Evolutionary conservation across 2,888 invertebrate genomes (phyloP).

Genomic region (Chrysolina haemoptera): DNA sequence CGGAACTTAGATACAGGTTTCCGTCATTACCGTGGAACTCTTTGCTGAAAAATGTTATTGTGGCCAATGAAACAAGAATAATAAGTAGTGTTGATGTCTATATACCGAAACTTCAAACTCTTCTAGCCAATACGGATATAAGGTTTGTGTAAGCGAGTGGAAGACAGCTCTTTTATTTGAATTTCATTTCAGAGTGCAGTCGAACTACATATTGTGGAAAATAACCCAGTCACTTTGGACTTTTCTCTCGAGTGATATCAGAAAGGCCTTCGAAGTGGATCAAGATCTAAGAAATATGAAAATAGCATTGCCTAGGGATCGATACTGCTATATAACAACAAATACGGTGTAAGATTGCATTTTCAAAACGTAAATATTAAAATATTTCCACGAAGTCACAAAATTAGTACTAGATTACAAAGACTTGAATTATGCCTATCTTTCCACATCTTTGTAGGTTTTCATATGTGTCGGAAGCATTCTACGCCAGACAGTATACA

Average conservation of each 20-base stretch:
- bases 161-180: background rate
- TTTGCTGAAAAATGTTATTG: constrained; percentile 35
- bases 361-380: background rate
- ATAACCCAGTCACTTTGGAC: constrained; percentile 45
- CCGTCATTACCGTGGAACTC: constrained; percentile 42
- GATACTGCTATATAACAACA: constrained; percentile 53
- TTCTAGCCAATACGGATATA: constrained; percentile 44
- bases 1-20: constrained; percentile 31
- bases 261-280: constrained; percentile 48
- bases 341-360: constrained; percentile 50
- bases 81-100: constrained; percentile 34
- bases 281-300: constrained; percentile 26
- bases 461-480: constrained; percentile 50
- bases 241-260: constrained; percentile 47
- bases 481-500: constrained; percentile 47
- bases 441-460: constrained; percentile 34
- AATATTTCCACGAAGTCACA: too few species aligned
- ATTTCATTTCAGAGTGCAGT: constrained; percentile 43
- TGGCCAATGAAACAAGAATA: constrained; percentile 39
- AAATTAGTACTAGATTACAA: too few species aligned
- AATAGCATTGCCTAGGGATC: constrained; percentile 35
- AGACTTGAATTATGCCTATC: background rate
- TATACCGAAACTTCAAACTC: constrained; percentile 42
- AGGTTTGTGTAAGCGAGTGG: constrained; percentile 33
- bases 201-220: constrained; percentile 54